Conservation (phyloP, 2,888 invertebrate genomes). For the Cheilosia scutellata region DNA sequence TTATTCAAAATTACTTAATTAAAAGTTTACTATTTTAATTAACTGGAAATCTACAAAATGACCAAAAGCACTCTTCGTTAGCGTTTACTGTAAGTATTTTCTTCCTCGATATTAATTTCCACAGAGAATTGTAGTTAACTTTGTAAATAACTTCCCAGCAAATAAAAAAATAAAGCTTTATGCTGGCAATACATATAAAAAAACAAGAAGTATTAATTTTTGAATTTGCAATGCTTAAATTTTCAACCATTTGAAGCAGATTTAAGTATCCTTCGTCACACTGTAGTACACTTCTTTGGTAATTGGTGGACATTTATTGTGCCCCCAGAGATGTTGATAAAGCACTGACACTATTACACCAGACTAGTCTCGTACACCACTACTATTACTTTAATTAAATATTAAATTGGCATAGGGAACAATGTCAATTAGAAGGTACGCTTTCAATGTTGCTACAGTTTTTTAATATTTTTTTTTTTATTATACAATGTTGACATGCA, state of each 20-base stretch:
- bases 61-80: no score
- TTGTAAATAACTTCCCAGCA: no score
- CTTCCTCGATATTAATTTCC: neutral
- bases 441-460: neutral
- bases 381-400: conserved; percentile 16
- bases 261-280: neutral
- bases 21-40: no score
- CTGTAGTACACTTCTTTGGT: neutral
- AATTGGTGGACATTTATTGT: conserved; percentile 13
- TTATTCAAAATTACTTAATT: no score
- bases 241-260: neutral
- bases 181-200: conserved; percentile 14
- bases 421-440: conserved; percentile 11
- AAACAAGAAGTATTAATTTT: neutral
- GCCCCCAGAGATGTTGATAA: neutral
- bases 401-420: conserved; percentile 16
- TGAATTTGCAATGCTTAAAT: neutral
- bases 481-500: conserved; percentile 10
- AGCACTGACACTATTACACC: neutral
- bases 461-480: neutral
- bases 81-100: neutral
- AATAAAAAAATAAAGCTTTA: neutral
- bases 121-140: no score
- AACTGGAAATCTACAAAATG: no score
- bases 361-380: neutral